Percentiles rank a stretch among this genome's conserved stretches.
Conservation (phyloP, 2,797 vertebrate genomes). For the Scarus forsteni region DNA sequence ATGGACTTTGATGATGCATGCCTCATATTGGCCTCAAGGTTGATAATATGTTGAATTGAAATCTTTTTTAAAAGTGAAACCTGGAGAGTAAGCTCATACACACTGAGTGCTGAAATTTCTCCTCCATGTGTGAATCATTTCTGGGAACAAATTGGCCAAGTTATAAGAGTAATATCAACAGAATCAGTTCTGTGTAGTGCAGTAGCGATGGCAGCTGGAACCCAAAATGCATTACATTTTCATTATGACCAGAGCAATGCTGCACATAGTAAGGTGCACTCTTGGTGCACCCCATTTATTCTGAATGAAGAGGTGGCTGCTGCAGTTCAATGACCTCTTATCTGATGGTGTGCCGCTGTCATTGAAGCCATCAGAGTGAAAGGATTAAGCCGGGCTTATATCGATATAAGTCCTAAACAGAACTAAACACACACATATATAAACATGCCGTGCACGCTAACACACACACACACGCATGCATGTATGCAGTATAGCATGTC, state of each 20-base stretch:
- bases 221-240: slow-evolving; percentile 85
- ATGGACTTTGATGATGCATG: slow-evolving; percentile 47
- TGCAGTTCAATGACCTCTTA: slow-evolving; percentile 88
- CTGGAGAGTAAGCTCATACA: slow-evolving; percentile 40
- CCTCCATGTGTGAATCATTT: slow-evolving; percentile 60
- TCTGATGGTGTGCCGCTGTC: slow-evolving; percentile 85
- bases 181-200: slow-evolving; percentile 62
- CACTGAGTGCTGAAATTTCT: slow-evolving; percentile 44
- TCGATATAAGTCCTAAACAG: slow-evolving; percentile 81
- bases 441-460: slow-evolving; percentile 44
- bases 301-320: slow-evolving; percentile 85
- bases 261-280: slow-evolving; percentile 82
- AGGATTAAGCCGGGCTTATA: slow-evolving; percentile 84
- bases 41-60: slow-evolving; percentile 56
- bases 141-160: slow-evolving; percentile 64
- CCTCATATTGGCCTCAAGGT: slow-evolving; percentile 46
- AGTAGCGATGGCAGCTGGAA: slow-evolving; percentile 69
- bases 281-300: slow-evolving; percentile 86
- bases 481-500: slow-evolving; percentile 47
- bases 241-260: slow-evolving; percentile 82
- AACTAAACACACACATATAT: slow-evolving; percentile 64
- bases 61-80: slow-evolving; percentile 24
- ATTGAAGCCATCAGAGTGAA: slow-evolving; percentile 86
- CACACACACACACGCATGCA: slow-evolving; percentile 22
- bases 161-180: slow-evolving; percentile 73